Percentiles rank a stretch among this genome's conserved stretches.
These are phyloP conservation scores for Nycteola revayana DNA, from an alignment of 2,888 invertebrate species.

Conservation along the genomic window DNA sequence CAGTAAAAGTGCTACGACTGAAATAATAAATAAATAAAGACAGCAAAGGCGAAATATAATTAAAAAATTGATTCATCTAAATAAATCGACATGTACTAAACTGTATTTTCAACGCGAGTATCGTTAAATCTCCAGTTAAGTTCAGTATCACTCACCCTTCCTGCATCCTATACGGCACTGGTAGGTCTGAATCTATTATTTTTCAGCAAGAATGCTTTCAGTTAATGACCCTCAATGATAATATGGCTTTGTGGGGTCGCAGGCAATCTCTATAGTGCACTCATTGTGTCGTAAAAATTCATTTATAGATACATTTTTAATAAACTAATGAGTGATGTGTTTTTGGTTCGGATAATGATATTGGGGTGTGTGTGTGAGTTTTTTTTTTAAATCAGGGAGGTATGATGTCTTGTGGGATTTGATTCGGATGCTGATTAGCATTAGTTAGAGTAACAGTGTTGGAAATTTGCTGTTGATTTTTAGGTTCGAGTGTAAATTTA, in stretches of 20 bases:
- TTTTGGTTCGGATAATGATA: not conserved
- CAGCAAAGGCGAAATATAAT: no score
- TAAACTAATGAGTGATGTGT: conserved; percentile 44
- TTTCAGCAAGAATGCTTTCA: conserved; percentile 72
- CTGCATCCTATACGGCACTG: conserved; percentile 41
- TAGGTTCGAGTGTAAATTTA: no score
- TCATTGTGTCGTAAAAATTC: conserved; percentile 47
- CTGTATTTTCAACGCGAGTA: no score
- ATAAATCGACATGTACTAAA: no score
- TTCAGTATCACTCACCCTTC: conserved; percentile 40
- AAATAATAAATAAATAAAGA: no score
- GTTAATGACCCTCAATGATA: conserved; percentile 71
- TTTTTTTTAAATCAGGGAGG: conserved; percentile 7
- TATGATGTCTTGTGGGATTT: no score
- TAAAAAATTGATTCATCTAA: no score
- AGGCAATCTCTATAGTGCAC: conserved; percentile 71
- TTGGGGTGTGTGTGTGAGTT: conserved; percentile 2
- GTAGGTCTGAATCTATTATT: conserved; percentile 59
- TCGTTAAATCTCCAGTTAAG: no score
- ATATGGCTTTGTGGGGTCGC: conserved; percentile 55
- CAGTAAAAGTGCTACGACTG: no score
- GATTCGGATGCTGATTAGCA: no score
- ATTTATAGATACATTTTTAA: conserved; percentile 46
- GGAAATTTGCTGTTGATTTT: no score
- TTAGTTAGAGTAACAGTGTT: no score